These are phyloP conservation scores for Manduca sexta DNA, from an alignment of 1,140 invertebrate species.

Conservation along the genomic window DNA sequence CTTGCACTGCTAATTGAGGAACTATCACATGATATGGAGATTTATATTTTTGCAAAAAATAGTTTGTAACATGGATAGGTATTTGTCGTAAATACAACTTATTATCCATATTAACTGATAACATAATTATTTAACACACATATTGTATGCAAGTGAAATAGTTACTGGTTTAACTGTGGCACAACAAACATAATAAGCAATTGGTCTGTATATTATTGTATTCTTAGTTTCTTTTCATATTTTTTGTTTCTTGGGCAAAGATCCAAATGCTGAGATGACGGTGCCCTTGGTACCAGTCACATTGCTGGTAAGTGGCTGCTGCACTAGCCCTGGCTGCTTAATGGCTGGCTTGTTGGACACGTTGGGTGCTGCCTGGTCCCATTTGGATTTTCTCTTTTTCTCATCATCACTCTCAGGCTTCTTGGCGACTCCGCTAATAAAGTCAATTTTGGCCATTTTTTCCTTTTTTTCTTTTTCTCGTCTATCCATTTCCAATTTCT, in stretches of 20 bases:
- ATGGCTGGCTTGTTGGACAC: constrained; percentile 67
- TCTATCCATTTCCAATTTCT: constrained; percentile 94
- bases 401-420: constrained; percentile 80
- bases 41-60: no score
- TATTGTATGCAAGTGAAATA: no score
- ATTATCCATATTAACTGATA: no score
- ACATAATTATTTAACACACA: no score
- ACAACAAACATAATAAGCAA: no score
- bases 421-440: constrained; percentile 87
- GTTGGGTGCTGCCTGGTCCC: constrained; percentile 87
- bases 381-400: constrained; percentile 90
- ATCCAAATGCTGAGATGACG: constrained; percentile 91
- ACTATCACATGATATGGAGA: no score
- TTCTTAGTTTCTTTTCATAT: constrained; percentile 32
- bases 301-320: constrained; percentile 82
- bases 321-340: constrained; percentile 77
- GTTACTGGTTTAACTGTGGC: no score
- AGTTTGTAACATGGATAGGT: no score
- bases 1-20: no score
- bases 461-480: constrained; percentile 93
- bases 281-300: constrained; percentile 90
- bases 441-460: constrained; percentile 88
- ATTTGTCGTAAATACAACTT: no score
- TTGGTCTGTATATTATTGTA: no score
- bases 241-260: constrained; percentile 84